Evolutionary conservation across 2,888 invertebrate genomes (phyloP).

Genomic region (Prosapia bicincta): DNA sequence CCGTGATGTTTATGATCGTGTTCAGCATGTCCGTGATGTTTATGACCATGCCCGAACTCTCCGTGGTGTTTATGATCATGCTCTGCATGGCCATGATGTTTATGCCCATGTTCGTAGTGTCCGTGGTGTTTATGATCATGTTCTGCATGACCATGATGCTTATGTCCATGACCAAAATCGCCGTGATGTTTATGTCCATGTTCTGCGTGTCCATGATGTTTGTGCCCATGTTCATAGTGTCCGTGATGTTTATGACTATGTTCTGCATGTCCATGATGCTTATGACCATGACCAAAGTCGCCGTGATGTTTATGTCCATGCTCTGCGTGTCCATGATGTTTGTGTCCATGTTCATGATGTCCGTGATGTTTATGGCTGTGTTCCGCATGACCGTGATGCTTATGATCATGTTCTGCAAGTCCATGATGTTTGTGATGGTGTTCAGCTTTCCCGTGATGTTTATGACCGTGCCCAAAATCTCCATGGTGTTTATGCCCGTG

Average conservation of each 20-base stretch:
- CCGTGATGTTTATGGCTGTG: constrained; percentile 31
- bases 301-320: constrained; percentile 40
- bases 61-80: constrained; percentile 26
- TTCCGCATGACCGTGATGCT: constrained; percentile 25
- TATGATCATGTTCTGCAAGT: constrained; percentile 27
- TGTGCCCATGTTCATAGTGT: constrained; percentile 39
- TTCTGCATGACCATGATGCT: constrained; percentile 24
- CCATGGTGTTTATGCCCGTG: constrained; percentile 30
- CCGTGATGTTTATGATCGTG: constrained; percentile 35
- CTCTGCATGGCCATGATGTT: constrained; percentile 29
- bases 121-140: constrained; percentile 29
- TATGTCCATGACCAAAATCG: constrained; percentile 47
- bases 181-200: constrained; percentile 43
- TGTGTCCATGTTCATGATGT: constrained; percentile 32
- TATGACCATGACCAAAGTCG: constrained; percentile 38
- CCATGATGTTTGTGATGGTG: constrained; percentile 27
- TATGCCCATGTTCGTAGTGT: constrained; percentile 6
- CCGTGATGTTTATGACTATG: constrained; percentile 39
- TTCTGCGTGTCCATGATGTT: constrained; percentile 38
- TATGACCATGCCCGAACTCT: constrained; percentile 16
- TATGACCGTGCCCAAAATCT: constrained; percentile 30
- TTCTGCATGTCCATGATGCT: constrained; percentile 38
- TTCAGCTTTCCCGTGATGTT: constrained; percentile 35
- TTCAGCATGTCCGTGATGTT: constrained; percentile 20
- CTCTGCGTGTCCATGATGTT: constrained; percentile 34